A percentile compares a stretch with the other conserved stretches of the same genome.
Conservation (phyloP, 2,888 invertebrate genomes). For the Drosophila subsilvestris region DNA sequence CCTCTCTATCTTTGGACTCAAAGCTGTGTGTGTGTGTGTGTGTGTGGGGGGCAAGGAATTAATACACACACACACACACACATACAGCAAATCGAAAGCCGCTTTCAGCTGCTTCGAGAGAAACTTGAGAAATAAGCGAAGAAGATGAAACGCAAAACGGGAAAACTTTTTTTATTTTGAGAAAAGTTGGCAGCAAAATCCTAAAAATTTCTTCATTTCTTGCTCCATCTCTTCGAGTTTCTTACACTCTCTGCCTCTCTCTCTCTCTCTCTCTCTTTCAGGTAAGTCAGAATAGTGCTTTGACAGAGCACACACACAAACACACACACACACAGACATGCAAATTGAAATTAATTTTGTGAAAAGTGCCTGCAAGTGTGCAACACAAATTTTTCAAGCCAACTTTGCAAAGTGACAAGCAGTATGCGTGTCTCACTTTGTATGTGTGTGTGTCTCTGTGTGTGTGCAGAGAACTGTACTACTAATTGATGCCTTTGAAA, state of each 20-base stretch:
- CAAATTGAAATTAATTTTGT: constrained; percentile 68
- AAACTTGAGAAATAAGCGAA: background rate
- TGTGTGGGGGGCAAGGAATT: constrained; percentile 7
- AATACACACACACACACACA: constrained; percentile 3
- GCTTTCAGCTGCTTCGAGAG: background rate
- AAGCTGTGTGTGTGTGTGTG: constrained; percentile 32
- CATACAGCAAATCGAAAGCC: constrained; percentile 27
- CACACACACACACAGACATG: constrained; percentile 23
- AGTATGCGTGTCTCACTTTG: constrained; percentile 12
- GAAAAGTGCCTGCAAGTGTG: constrained; percentile 68
- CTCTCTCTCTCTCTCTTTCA: constrained; percentile 26
- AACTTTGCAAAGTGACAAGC: constrained; percentile 34
- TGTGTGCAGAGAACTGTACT: constrained; percentile 43
- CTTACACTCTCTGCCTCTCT: background rate
- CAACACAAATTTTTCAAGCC: constrained; percentile 55
- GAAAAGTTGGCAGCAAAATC: constrained; percentile 41
- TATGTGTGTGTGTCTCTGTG: constrained; percentile 17
- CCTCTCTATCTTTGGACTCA: constrained; percentile 7
- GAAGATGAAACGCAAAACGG: constrained; percentile 34
- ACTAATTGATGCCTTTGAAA: constrained; percentile 74
- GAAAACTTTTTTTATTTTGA: constrained; percentile 44
- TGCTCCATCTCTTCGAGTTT: constrained; percentile 7
- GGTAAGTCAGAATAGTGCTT: constrained; percentile 59
- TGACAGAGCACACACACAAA: constrained; percentile 42
- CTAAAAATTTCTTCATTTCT: constrained; percentile 37